Conservation (phyloP, 2,113 vertebrate genomes). For the Callipepla squamata region DNA sequence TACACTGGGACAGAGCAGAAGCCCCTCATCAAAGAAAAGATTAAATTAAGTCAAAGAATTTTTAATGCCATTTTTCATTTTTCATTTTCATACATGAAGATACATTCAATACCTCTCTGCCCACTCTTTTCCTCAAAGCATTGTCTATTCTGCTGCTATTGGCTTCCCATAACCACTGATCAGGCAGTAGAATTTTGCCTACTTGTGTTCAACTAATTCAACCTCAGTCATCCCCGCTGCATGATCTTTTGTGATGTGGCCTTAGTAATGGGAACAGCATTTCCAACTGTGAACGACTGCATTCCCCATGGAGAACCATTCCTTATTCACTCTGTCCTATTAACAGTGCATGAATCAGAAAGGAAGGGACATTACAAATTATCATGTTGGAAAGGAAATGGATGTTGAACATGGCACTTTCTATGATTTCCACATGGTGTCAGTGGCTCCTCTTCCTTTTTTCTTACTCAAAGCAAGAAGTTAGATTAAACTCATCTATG, state of each 20-base stretch:
- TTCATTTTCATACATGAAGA: too few relatives aligned
- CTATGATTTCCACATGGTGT: slow-evolving; percentile 66
- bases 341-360: neutral
- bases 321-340: neutral
- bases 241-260: neutral
- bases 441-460: slow-evolving; percentile 58
- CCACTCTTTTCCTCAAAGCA: neutral
- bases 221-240: neutral
- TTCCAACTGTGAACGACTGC: neutral
- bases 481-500: neutral
- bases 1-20: neutral
- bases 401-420: slow-evolving; percentile 39
- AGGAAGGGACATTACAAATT: neutral
- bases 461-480: slow-evolving; percentile 23
- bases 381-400: neutral
- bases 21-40: neutral
- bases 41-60: neutral
- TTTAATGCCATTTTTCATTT: slow-evolving; percentile 9
- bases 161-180: accelerated
- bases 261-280: neutral
- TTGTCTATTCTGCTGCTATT: neutral
- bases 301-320: neutral
- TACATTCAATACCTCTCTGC: neutral
- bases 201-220: neutral
- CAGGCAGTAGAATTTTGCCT: neutral